Evolutionary conservation across 2,113 vertebrate species (phyloP).

Genomic region (Arvicanthis niloticus): DNA sequence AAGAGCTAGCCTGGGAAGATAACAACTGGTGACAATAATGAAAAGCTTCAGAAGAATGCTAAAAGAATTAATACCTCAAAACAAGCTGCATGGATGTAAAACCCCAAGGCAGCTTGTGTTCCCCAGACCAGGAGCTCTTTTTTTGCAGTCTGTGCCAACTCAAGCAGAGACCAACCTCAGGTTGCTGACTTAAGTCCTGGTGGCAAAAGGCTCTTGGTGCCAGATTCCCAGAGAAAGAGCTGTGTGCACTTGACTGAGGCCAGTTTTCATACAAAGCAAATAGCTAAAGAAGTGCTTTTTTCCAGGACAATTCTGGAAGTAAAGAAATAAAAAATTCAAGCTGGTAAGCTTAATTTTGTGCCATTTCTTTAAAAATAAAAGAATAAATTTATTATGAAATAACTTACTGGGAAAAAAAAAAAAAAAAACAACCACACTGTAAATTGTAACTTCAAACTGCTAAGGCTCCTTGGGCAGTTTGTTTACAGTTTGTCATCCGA

Average conservation of each 20-base stretch:
- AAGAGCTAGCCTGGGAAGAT: constrained; percentile 95
- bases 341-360: constrained; percentile 78
- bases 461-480: constrained; percentile 68
- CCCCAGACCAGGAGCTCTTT: constrained; percentile 61
- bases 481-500: constrained; percentile 71
- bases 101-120: neutral
- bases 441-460: constrained; percentile 51
- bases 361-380: constrained; percentile 72
- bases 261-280: constrained; percentile 54
- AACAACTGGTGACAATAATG: constrained; percentile 88
- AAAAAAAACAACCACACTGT: neutral
- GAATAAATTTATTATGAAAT: constrained; percentile 61
- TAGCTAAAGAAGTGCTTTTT: constrained; percentile 59
- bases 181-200: constrained; percentile 11
- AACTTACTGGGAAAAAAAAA: constrained; percentile 13
- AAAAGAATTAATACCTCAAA: constrained; percentile 82
- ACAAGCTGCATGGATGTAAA: constrained; percentile 71
- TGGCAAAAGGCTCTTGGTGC: neutral
- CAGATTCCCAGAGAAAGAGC: rapidly evolving
- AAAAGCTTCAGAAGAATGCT: constrained; percentile 28
- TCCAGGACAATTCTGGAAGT: constrained; percentile 76
- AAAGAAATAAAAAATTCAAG: constrained; percentile 81
- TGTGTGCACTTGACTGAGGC: constrained; percentile 33
- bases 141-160: constrained; percentile 78
- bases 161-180: constrained; percentile 14